These are phyloP conservation scores for Drosophila maculinotata DNA, from an alignment of 2,888 invertebrate genomes.

Conservation along the genomic window DNA sequence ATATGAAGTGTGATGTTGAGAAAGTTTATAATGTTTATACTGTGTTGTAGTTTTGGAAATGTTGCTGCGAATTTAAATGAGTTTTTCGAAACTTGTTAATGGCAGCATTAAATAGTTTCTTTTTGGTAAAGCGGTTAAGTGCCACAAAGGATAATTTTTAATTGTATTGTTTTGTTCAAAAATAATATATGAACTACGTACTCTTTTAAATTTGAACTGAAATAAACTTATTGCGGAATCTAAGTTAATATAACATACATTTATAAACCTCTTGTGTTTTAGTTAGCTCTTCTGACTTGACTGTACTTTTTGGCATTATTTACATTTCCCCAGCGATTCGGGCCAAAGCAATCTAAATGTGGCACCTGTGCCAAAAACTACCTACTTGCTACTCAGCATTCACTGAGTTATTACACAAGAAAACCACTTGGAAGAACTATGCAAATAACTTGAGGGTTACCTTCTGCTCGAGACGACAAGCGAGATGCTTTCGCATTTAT, in stretches of 20 bases:
- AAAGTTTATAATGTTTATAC: slow-evolving; percentile 33
- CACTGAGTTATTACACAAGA: slow-evolving; percentile 20
- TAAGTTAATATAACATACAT: slow-evolving; percentile 17
- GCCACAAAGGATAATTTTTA: too few species aligned
- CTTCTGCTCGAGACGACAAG: slow-evolving; percentile 32
- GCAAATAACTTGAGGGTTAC: slow-evolving; percentile 42
- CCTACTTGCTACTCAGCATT: slow-evolving; percentile 16
- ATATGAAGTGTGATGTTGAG: slow-evolving; percentile 30
- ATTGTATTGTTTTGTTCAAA: too few species aligned
- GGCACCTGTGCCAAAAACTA: slow-evolving; percentile 52
- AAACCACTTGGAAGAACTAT: slow-evolving; percentile 44
- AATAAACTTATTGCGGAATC: slow-evolving; percentile 6
- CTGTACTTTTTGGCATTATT: slow-evolving; percentile 16
- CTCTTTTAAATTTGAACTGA: too few species aligned
- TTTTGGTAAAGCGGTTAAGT: background rate
- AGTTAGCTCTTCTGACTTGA: slow-evolving; percentile 9
- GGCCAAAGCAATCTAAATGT: slow-evolving; percentile 11
- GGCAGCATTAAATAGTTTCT: background rate
- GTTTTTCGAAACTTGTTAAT: background rate
- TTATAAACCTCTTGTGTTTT: slow-evolving; percentile 22
- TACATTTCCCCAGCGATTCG: slow-evolving; percentile 8
- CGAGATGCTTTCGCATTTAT: slow-evolving; percentile 52
- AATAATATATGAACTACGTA: too few species aligned
- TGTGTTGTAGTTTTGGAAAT: background rate
- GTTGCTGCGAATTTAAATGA: background rate